These are phyloP conservation scores for Brachypteracias leptosomus DNA, from an alignment of 2,113 vertebrate genomes.

Conservation along the genomic window DNA sequence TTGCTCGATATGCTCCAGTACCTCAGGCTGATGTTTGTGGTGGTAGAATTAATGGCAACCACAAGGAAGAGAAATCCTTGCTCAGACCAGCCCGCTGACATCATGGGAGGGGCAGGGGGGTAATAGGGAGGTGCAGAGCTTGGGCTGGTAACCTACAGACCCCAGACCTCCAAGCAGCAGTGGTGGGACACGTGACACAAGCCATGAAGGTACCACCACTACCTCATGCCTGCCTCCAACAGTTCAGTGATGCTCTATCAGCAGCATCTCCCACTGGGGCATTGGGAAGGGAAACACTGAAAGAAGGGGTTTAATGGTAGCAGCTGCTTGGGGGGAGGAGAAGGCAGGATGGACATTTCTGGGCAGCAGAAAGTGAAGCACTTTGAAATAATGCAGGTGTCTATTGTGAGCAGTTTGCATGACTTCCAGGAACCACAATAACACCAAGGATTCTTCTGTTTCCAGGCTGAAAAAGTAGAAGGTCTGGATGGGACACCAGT, in stretches of 20 bases:
- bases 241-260: fast-evolving
- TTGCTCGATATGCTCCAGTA: background rate
- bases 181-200: fast-evolving
- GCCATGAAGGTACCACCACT: background rate
- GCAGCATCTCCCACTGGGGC: background rate
- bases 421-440: background rate
- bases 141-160: background rate
- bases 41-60: background rate
- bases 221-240: fast-evolving
- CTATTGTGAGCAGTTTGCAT: no score
- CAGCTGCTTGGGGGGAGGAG: background rate
- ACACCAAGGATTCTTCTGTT: background rate
- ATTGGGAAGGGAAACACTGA: background rate
- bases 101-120: background rate
- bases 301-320: background rate
- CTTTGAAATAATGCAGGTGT: background rate
- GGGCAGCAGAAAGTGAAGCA: background rate
- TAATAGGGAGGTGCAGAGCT: background rate
- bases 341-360: background rate
- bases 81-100: background rate
- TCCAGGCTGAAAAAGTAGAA: background rate
- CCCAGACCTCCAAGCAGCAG: background rate
- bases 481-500: background rate
- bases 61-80: background rate
- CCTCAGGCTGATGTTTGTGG: background rate